Percentiles rank a stretch among this genome's conserved stretches.
These are phyloP conservation scores for Sminthopsis crassicaudata DNA, from an alignment of 2,113 vertebrate species.

Conservation along the genomic window DNA sequence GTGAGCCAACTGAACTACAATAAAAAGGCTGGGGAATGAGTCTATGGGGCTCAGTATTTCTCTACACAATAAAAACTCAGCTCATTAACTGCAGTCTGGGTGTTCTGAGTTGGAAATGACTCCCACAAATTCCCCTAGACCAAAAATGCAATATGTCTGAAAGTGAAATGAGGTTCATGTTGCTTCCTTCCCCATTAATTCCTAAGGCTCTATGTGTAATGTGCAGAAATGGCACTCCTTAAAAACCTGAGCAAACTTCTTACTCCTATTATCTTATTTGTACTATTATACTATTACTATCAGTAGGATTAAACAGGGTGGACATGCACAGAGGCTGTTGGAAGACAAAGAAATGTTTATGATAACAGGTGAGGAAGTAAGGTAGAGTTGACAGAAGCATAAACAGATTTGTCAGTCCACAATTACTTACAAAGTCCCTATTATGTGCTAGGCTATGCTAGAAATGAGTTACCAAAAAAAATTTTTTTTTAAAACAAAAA, in stretches of 20 bases:
- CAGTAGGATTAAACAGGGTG: background rate
- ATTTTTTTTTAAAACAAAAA: background rate
- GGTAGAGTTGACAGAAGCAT: background rate
- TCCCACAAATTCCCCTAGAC: background rate
- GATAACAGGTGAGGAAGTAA: background rate
- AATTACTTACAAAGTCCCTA: background rate
- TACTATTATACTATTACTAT: background rate
- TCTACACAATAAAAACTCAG: background rate
- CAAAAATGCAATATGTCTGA: background rate
- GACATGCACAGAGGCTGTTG: background rate
- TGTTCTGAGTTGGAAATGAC: slow-evolving; percentile 7
- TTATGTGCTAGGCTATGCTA: background rate
- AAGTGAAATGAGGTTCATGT: background rate
- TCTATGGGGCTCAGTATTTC: background rate
- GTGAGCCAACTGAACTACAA: background rate
- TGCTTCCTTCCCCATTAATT: background rate
- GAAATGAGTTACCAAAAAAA: background rate
- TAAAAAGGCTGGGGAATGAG: background rate
- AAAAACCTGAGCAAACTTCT: background rate
- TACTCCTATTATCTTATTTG: background rate
- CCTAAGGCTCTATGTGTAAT: background rate
- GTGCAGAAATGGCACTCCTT: background rate
- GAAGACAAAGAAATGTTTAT: background rate
- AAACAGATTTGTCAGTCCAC: background rate
- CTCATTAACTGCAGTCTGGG: slow-evolving; percentile 14